phyloP scores from a whole-genome alignment of 2,113 vertebrate species.

The Psilopsiagon aurifrons region DNA sequence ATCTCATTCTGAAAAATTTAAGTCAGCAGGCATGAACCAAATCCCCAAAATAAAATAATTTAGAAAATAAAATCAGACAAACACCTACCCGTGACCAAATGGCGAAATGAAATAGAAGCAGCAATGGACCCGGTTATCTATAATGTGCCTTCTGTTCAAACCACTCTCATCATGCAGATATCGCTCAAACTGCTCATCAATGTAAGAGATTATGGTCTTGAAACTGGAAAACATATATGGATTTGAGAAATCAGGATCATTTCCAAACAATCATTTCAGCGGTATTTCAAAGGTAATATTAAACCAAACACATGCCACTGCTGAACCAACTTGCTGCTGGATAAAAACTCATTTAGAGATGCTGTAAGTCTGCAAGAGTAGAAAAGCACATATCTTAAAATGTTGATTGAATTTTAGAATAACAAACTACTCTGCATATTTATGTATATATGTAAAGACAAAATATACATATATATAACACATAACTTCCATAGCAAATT shows the following conservation, averaged over 20 bases:
- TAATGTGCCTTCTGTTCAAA: conserved; percentile 92
- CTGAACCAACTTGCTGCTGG: neutral
- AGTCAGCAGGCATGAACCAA: neutral
- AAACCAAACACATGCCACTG: neutral
- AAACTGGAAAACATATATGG: conserved; percentile 78
- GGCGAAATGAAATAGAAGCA: conserved; percentile 99
- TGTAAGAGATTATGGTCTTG: conserved; percentile 96
- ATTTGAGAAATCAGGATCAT: neutral
- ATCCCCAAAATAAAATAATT: neutral
- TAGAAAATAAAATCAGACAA: neutral
- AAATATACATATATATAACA: neutral
- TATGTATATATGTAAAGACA: neutral
- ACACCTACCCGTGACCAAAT: conserved; percentile 91
- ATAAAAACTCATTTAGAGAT: neutral
- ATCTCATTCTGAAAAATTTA: neutral
- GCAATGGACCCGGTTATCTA: conserved; percentile 97
- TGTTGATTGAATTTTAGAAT: neutral
- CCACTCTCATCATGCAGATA: conserved; percentile 98
- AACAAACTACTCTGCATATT: neutral
- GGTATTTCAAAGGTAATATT: neutral
- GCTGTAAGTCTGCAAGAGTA: neutral
- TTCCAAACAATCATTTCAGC: neutral
- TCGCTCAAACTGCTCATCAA: conserved; percentile 97
- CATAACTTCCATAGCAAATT: neutral
- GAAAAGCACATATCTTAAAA: neutral